Base-by-base conservation (phyloP, 2,797 vertebrate genomes). In the Eptatretus atami region DNA sequence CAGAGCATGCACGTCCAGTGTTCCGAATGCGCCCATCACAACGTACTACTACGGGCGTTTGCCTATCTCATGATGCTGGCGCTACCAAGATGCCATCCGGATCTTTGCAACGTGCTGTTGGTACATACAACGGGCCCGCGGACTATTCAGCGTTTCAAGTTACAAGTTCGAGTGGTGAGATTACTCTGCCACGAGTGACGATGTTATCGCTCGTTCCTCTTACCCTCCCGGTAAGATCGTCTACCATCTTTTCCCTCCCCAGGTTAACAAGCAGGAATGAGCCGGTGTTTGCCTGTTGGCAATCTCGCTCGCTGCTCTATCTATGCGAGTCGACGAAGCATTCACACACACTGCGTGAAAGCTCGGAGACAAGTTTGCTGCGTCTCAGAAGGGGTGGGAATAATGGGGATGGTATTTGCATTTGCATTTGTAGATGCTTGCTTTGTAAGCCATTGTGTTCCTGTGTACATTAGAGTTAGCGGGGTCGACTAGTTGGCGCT, bases 191-290 rank as follows among this genome's bases (percentile, higher is more conserved):
- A 14, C 15, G 24, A 61, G n/a, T n/a, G 15, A 24, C 8, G 9
- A 2, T n/a, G 10, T n/a, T 10, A 12, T 61, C 57, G 55, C 10
- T 24, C 55, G 2, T 44, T 44, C 31, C 31, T 44, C 31, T 44
- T 44, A 44, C 6, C 31, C 31, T 44, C 31, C 57, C 2, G n/a
- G 24, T 24, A 61, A 10, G 57, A 25, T 25, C 11, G 57, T 25
- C 11, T 1, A n/a, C 57, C 57, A 9, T 24, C 57, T 24, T 24
- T 24, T 24, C 6, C 15, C 9, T 61, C 57, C 25, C 57, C 65
- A 98, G 92, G 88, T 98, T 54, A 96, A 96, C 75, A 98, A 98
- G 71, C 92, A 98, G 71, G n/a, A 98, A 98, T 0, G 92, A 98
- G 74, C 90, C 96, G 81, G 95, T 96, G 92, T 87, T 96, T 0